Conservation (phyloP, 2,888 invertebrate genomes). For the Periphyllus acericola region DNA sequence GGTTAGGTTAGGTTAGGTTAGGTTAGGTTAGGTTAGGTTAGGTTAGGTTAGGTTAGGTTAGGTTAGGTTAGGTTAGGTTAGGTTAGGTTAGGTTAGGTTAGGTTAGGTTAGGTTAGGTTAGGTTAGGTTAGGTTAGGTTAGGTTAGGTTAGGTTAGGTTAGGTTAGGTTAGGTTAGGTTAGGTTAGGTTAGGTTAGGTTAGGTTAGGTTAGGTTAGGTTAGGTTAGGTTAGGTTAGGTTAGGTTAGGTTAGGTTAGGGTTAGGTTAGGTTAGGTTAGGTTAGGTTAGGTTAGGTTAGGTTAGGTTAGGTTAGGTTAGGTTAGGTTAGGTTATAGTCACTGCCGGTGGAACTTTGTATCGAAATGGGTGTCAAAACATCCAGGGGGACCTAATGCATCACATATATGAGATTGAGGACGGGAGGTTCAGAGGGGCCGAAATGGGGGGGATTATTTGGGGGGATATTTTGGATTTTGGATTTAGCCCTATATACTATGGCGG, state of each 20-base stretch:
- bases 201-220: not conserved
- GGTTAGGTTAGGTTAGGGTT: not conserved
- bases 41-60: not conserved
- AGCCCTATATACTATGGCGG: too few species aligned
- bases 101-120: constrained; percentile 1
- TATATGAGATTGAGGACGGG: too few species aligned
- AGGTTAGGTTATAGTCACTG: constrained; percentile 27
- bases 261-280: not conserved
- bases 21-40: constrained; percentile 1
- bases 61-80: constrained; percentile 1
- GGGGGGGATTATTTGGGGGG: too few species aligned
- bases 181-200: not conserved
- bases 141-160: constrained; percentile 1
- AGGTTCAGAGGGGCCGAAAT: too few species aligned
- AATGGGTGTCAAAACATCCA: too few species aligned
- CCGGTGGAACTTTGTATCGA: too few species aligned
- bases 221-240: not conserved
- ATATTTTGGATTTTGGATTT: too few species aligned
- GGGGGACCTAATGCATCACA: too few species aligned
- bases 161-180: constrained; percentile 1
- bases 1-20: constrained; percentile 1
- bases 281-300: not conserved
- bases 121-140: constrained; percentile 1
- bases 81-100: constrained; percentile 1
- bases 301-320: constrained; percentile 1